Evolutionary conservation across 2,113 vertebrate species (phyloP).

Genomic region (Ptilonorhynchus violaceus): DNA sequence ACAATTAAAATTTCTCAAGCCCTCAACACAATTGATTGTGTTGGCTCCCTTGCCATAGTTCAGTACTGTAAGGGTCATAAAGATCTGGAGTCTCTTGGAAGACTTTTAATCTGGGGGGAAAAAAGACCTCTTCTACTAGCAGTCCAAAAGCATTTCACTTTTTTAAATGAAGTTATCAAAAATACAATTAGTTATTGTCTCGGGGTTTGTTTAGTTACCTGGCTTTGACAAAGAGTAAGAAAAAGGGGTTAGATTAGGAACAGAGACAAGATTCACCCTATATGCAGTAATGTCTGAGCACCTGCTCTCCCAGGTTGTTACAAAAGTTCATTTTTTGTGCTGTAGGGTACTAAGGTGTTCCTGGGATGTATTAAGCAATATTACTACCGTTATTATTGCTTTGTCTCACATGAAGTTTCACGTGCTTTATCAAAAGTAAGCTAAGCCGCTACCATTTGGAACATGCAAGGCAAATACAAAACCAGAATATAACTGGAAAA

Average conservation of each 20-base stretch:
- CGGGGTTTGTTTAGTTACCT: neutral
- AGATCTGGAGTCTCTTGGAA: neutral
- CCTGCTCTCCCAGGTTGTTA: neutral
- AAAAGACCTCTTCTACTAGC: neutral
- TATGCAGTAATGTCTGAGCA: neutral
- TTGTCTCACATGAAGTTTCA: neutral
- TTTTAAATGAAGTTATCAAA: neutral
- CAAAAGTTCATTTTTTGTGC: neutral
- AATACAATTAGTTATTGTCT: neutral
- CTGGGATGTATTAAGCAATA: neutral
- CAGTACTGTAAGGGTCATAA: neutral
- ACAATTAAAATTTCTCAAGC: neutral
- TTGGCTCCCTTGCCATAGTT: neutral
- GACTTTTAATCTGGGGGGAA: neutral
- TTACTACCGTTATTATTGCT: neutral
- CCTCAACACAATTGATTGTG: neutral
- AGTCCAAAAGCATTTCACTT: neutral
- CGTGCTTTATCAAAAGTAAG: neutral
- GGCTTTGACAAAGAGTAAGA: neutral
- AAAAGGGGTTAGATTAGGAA: neutral
- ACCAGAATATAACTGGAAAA: neutral
- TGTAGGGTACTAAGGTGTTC: neutral
- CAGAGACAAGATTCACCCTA: neutral
- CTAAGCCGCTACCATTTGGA: neutral
- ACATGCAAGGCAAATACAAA: neutral